These are phyloP conservation scores for Australoheros scitulus DNA, from an alignment of 2,113 vertebrate species.

Conservation along the genomic window DNA sequence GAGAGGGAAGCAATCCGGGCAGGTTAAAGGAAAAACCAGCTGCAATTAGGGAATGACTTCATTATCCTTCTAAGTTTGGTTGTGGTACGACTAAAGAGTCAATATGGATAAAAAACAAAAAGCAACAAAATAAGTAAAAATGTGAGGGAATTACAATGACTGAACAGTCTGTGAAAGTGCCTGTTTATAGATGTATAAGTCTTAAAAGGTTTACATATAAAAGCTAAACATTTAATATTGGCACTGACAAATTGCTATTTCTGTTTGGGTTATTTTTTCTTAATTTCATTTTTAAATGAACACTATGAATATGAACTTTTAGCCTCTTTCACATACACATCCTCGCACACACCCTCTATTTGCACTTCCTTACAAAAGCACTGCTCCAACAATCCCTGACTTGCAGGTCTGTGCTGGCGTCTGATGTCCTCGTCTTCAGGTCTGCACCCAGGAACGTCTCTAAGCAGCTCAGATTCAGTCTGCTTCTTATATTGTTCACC, in stretches of 20 bases:
- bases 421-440: constrained; percentile 35
- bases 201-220: neutral
- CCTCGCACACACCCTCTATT: constrained; percentile 43
- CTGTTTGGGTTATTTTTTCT: neutral
- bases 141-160: neutral
- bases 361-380: constrained; percentile 39
- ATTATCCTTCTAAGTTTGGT: constrained; percentile 13
- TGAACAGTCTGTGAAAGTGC: constrained; percentile 1
- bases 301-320: constrained; percentile 37
- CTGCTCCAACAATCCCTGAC: constrained; percentile 50
- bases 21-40: constrained; percentile 43
- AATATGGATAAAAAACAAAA: neutral
- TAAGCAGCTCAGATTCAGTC: constrained; percentile 40
- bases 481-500: constrained; percentile 27
- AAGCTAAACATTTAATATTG: neutral
- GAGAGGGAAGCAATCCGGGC: constrained; percentile 23
- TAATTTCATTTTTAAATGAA: neutral
- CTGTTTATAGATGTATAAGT: constrained; percentile 44
- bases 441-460: constrained; percentile 44
- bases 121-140: neutral
- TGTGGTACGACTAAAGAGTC: neutral
- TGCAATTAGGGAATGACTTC: constrained; percentile 40
- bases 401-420: constrained; percentile 49
- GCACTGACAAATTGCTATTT: neutral
- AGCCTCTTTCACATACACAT: constrained; percentile 41